Conservation (phyloP, 2,797 vertebrate genomes). For the Typhlichthys eigenmanni region DNA sequence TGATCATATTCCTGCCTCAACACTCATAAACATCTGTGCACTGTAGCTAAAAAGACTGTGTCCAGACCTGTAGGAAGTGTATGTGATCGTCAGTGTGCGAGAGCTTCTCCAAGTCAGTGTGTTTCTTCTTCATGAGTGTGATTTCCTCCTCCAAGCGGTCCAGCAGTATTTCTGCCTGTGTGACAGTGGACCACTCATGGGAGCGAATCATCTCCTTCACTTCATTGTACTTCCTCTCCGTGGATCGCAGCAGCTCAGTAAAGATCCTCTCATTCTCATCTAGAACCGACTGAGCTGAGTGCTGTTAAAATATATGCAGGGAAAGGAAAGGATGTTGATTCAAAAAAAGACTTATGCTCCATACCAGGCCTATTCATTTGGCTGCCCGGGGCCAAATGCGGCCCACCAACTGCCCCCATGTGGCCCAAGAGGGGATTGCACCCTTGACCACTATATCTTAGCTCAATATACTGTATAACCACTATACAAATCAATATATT, state of each 20-base stretch:
- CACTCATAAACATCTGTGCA: too few relatives aligned
- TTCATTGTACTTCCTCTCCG: conserved; percentile 76
- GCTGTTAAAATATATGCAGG: conserved; percentile 50
- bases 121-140: conserved; percentile 77
- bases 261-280: conserved; percentile 81
- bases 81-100: conserved; percentile 79
- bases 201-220: conserved; percentile 74
- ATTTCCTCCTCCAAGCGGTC: conserved; percentile 83
- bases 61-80: conserved; percentile 72
- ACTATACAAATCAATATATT: too few relatives aligned
- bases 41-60: background rate
- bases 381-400: too few relatives aligned
- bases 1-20: background rate
- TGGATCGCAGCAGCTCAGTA: conserved; percentile 70
- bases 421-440: too few relatives aligned
- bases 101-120: conserved; percentile 72
- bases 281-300: conserved; percentile 70
- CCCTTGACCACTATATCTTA: too few relatives aligned
- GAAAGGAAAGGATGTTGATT: background rate
- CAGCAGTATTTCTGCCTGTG: conserved; percentile 66
- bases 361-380: too few relatives aligned
- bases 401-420: too few relatives aligned
- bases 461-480: too few relatives aligned
- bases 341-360: too few relatives aligned
- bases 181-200: conserved; percentile 70